phyloP scores from a whole-genome alignment of 2,888 invertebrate species.

The Malachius bipustulatus region DNA sequence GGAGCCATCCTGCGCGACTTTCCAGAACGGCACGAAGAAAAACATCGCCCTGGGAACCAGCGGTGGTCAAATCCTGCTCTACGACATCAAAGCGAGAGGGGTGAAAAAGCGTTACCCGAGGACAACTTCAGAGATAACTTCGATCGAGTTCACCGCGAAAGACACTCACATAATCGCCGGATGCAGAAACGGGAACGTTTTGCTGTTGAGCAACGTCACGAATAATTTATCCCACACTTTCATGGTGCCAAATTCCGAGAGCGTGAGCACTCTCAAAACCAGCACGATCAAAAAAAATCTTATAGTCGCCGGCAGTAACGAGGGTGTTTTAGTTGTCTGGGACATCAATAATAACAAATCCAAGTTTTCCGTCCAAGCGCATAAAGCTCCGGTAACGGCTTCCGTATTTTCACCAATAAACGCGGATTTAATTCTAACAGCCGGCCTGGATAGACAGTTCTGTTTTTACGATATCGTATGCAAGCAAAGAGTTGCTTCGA shows the following conservation, averaged over 20 bases:
- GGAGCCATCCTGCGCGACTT: conserved; percentile 32
- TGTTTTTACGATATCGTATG: conserved; percentile 44
- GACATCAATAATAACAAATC: conserved; percentile 29
- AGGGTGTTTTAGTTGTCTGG: conserved; percentile 35
- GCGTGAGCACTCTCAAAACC: conserved; percentile 28
- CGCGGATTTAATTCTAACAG: conserved; percentile 43
- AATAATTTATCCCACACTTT: conserved; percentile 26
- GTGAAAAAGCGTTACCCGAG: conserved; percentile 29
- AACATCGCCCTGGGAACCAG: conserved; percentile 30
- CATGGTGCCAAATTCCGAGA: conserved; percentile 29
- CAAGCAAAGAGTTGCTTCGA: conserved; percentile 31
- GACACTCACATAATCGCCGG: conserved; percentile 32
- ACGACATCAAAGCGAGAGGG: conserved; percentile 31
- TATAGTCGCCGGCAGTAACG: conserved; percentile 31
- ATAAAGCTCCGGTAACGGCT: conserved; percentile 47
- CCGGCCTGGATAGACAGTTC: conserved; percentile 45
- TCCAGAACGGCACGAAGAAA: conserved; percentile 32
- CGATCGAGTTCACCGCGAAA: conserved; percentile 29
- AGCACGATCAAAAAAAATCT: conserved; percentile 30
- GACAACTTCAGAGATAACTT: conserved; percentile 24
- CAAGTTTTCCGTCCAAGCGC: conserved; percentile 32
- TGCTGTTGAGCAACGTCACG: conserved; percentile 28
- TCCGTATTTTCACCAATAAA: conserved; percentile 45
- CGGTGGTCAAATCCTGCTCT: conserved; percentile 30
- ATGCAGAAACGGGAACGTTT: conserved; percentile 30